A percentile compares a stretch with the other conserved stretches of the same genome.
phyloP scores from a whole-genome alignment of 1,140 invertebrate genomes.

The Pseudomyrmex dendroicus region DNA sequence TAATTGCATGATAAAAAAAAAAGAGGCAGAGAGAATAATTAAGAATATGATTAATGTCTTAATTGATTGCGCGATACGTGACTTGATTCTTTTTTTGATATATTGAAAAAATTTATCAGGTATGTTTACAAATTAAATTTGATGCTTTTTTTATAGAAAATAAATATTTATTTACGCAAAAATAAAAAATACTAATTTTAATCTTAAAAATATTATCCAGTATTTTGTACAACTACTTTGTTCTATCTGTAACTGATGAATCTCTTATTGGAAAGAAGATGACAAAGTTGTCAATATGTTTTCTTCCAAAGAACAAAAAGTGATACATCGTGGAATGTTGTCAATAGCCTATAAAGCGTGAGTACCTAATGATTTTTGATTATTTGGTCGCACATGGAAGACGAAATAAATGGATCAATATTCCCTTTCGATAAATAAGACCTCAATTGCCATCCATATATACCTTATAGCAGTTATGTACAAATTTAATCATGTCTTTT shows the following conservation, averaged over 20 bases:
- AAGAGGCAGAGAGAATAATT: neutral
- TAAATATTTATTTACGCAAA: too few relatives aligned
- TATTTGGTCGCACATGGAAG: neutral
- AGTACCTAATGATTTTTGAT: slow-evolving; percentile 2
- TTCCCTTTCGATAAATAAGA: slow-evolving; percentile 28
- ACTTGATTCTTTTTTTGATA: too few relatives aligned
- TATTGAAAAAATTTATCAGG: too few relatives aligned
- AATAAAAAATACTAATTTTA: neutral
- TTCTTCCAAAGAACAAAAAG: neutral
- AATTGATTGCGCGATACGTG: neutral
- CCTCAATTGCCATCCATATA: neutral
- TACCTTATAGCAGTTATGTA: neutral
- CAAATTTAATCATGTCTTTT: neutral
- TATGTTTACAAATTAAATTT: too few relatives aligned
- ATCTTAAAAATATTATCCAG: neutral
- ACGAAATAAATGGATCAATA: neutral
- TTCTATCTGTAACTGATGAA: neutral
- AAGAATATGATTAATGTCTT: neutral
- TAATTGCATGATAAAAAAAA: neutral
- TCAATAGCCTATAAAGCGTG: neutral
- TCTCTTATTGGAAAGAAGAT: neutral
- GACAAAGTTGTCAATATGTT: neutral
- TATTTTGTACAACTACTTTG: neutral
- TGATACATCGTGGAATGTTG: neutral
- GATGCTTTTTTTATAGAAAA: too few relatives aligned